Evolutionary conservation across 2,888 invertebrate genomes (phyloP), one percentile per base, ranked within the genome.

Genomic region (Drosophila longiperda): DNA sequence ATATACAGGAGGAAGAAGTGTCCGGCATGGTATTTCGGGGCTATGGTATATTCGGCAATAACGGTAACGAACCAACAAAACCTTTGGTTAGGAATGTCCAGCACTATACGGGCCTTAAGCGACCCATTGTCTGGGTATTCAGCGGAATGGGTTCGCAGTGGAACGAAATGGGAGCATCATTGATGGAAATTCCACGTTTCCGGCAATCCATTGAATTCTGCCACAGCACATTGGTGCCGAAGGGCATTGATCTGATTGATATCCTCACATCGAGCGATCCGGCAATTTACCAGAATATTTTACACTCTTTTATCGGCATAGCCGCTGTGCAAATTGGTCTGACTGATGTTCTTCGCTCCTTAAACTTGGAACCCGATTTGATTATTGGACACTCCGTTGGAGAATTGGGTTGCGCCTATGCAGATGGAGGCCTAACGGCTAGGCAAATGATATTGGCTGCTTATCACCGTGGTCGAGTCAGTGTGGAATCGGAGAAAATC

Each of bases 351-450:
- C 92, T 97, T 54, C 93, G 92, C 59, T 93, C 92, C 6, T 90
- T 95, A 26, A 95, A 95, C 17, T 93, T 97, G 38, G 93, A 94
- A 57, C 96, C 97, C 12, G 96, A 97, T 92, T 95, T 95, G 36
- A 95, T 97, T 78, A 95, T 97, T 75, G 97, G 99, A 2, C 98
- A 99, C 93, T 98, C 98, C 11, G 97, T 98, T 0, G 99, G 99
- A 29, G 99, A 99, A 92, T 94, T 99, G 8, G 98, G 97, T 1
- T 99, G 99, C 92, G 98, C 97, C 0, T 99, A 99, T 93, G 98
- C 98, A 3, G 99, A 99, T 92, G 98, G 97, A 0, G 97, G 97
- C 80, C 95, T 99, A 81, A 97, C 97, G 0, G 95, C 96, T 0
- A 97, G 98, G 88, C 96, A 98, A 93, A 96, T 97, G 94, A 96